Base-by-base conservation (phyloP, 2,113 vertebrate genomes). In the Rhynchopsitta pachyrhyncha region DNA sequence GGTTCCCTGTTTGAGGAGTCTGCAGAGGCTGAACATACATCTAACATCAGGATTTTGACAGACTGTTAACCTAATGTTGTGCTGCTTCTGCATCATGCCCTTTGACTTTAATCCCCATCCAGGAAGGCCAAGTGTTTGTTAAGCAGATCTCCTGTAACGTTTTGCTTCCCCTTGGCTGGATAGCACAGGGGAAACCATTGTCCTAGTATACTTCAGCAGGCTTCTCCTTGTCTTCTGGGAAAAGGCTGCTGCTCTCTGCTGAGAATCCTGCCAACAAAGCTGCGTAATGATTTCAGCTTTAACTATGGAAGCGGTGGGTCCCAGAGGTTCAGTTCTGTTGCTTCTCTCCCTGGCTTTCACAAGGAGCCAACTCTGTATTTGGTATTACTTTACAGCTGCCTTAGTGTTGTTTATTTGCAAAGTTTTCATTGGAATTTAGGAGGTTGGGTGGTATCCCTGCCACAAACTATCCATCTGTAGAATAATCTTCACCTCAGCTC, bases 11-110 rank as follows among this genome's bases (percentile, higher is more conserved):
- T 75, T 71, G n/a, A 80, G 35, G 46, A 82, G 22, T 46, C 13
- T 37, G 11, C 42, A 37, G 66, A 75, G 42, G 11, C 52, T 67
- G 25, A 23, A 37, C 7, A 3, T 14, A 41, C 7, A 29, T 31
- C 41, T 53, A 66, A 74, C 64, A 33, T n/a, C 7, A 67, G 9
- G 1, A 44, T 57, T 82, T 69, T 90, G 35, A 52, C 35, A 62
- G 82, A 47, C 41, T 20, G 29, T 9, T n/a, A 66, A 31, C 33
- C 17, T 82, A 25, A 76, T 6, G 18, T 80, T 5, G 1, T 62
- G 46, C 59, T 82, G 29, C 23, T 18, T 87, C n/a, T 82, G 33
- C 0, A 0, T 70, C 11, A 7, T 1, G 1, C 63, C 29, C 39
- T 68, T 82, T 55, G 8, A 7, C 39, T 44, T 31, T 9, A 6